Evolutionary conservation across 2,888 invertebrate genomes (phyloP).

Genomic region (Lapara coniferarum): DNA sequence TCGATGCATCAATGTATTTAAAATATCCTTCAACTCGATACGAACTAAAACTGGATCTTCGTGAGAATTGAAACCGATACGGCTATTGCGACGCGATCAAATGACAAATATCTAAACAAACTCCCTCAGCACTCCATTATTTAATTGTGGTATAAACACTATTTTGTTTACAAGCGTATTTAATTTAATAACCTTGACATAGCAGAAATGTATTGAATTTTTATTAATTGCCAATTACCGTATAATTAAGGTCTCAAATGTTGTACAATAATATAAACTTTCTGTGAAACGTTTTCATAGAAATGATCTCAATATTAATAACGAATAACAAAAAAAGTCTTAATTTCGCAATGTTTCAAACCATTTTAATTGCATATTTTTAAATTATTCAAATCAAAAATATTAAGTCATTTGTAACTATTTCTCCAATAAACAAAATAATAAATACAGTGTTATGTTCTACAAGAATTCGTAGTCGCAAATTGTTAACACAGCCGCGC

Average conservation of each 20-base stretch:
- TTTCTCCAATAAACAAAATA: not conserved
- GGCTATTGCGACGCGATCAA: constrained; percentile 2
- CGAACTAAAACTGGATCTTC: not conserved
- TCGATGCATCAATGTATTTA: not conserved
- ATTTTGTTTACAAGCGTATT: no score
- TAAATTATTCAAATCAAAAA: not conserved
- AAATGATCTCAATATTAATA: no score
- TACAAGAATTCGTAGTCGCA: constrained; percentile 20
- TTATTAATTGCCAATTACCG: no score
- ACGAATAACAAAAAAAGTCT: no score
- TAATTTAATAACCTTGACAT: no score
- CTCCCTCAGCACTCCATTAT: not conserved
- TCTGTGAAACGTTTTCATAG: no score
- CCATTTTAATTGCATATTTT: not conserved
- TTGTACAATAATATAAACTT: no score
- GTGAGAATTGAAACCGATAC: constrained; percentile 18
- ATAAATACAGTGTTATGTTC: not conserved
- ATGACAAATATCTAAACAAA: constrained; percentile 7
- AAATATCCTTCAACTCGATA: constrained; percentile 16
- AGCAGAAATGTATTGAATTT: no score
- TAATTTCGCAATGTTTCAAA: not conserved
- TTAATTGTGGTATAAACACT: not conserved
- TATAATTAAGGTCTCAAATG: no score
- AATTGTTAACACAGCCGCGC: constrained; percentile 15
- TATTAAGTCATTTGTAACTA: not conserved